Base-by-base conservation (phyloP, 2,888 invertebrate genomes). In the Phrixothrix hirtus region DNA sequence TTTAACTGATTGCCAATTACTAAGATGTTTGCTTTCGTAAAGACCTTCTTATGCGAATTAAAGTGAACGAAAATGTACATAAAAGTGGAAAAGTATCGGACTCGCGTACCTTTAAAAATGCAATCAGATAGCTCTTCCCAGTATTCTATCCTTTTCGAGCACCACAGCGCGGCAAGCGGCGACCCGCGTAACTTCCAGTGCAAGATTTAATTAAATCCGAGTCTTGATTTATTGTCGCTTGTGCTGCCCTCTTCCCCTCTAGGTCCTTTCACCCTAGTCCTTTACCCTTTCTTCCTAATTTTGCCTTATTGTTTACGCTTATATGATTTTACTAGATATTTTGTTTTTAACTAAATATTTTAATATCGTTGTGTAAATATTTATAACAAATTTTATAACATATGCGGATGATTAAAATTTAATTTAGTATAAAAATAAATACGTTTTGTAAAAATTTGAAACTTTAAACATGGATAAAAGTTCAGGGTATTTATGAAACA, bases 131-230 rank as follows among this genome's bases (percentile, higher is more conserved):
- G 42, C 46, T 52, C 29, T 31, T 12, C 36, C 43, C 30, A 25
- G 50, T 55, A 34, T 46, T 43, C 54, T 25, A 27, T 49, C 58
- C 46, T 48, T 49, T 52, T 44, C 52, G 36, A 32, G 71, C 66
- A 73, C 73, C 73, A 68, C 74, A 76, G 74, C 73, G 73, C 73
- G 72, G 74, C 75, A 67, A 73, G 74, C 72, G 76, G 75, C 74
- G 72, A 71, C 73, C 76, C 76, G 74, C 74, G 75, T 75, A 75
- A 77, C 77, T 77, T 77, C n/a, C 77, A 76, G 77, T 77, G 77
- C 77, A 77, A 78, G 77, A 78, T 78, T 78, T 78, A 77, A 78
- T 77, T 78, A 77, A 78, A 77, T 77, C 77, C 77, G 70, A 73
- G 75, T 75, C 77, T 77, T 78, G 78, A 78, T 78, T 78, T 78